These are phyloP conservation scores for Oriolus oriolus DNA, from an alignment of 2,113 vertebrate genomes.

Conservation along the genomic window DNA sequence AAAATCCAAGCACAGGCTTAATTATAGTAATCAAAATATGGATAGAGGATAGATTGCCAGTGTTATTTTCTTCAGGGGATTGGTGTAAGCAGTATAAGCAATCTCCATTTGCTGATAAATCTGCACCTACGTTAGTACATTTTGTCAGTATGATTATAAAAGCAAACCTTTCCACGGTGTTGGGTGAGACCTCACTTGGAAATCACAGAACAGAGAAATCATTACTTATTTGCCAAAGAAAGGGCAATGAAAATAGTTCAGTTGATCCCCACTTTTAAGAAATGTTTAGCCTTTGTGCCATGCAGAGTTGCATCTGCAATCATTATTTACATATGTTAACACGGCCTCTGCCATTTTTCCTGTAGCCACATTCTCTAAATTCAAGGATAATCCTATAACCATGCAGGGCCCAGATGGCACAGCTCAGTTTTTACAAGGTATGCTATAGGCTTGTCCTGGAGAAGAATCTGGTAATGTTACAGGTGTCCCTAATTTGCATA, in stretches of 20 bases:
- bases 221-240: not conserved
- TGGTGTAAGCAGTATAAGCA: not conserved
- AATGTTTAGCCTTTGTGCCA: not conserved
- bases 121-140: not conserved
- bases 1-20: not conserved
- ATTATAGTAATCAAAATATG: constrained; percentile 12
- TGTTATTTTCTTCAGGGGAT: not conserved
- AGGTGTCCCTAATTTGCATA: not conserved
- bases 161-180: not conserved
- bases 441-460: not conserved
- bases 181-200: not conserved
- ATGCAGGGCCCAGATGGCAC: not conserved
- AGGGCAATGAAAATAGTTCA: not conserved
- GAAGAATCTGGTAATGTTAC: not conserved
- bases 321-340: not conserved
- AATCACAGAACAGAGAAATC: not conserved
- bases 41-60: not conserved
- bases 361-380: not conserved
- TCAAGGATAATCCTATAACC: not conserved
- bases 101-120: not conserved
- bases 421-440: not conserved
- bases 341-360: not conserved
- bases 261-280: not conserved
- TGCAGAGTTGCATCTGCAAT: not conserved
- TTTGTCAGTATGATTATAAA: not conserved